These are phyloP conservation scores for Microtus oregoni DNA, from an alignment of 2,113 vertebrate genomes.

Conservation along the genomic window DNA sequence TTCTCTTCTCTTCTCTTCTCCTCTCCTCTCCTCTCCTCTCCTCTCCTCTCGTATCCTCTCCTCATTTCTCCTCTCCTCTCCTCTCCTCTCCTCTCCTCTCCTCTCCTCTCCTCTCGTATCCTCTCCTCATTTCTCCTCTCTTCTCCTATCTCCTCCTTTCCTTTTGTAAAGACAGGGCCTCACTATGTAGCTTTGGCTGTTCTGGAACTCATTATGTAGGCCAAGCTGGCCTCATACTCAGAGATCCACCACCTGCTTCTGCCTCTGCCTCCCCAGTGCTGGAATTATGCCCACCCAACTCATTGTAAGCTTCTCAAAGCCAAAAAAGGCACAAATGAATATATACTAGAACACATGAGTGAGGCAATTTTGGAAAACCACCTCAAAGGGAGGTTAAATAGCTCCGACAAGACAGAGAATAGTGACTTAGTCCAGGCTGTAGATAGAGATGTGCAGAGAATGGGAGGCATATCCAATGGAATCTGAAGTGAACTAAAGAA, in stretches of 20 bases:
- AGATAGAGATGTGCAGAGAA: neutral
- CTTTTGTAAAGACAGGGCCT: neutral
- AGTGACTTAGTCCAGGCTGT: neutral
- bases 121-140: neutral
- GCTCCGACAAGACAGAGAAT: neutral
- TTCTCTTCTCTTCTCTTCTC: no score
- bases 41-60: neutral
- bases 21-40: no score
- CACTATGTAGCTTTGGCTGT: neutral
- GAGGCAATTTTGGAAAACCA: neutral
- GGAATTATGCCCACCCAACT: neutral
- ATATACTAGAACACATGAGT: neutral
- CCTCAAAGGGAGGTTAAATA: neutral
- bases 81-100: accelerated
- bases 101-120: accelerated
- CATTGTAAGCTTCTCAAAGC: neutral
- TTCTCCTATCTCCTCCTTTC: neutral
- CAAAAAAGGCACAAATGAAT: neutral
- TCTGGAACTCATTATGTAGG: neutral
- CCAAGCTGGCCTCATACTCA: neutral
- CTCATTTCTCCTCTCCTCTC: no score
- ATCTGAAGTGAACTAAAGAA: neutral
- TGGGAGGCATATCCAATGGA: neutral
- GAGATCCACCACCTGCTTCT: neutral
- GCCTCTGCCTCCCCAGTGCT: neutral